These are phyloP conservation scores for Pandemis corylana DNA, from an alignment of 2,888 invertebrate species.

Conservation along the genomic window DNA sequence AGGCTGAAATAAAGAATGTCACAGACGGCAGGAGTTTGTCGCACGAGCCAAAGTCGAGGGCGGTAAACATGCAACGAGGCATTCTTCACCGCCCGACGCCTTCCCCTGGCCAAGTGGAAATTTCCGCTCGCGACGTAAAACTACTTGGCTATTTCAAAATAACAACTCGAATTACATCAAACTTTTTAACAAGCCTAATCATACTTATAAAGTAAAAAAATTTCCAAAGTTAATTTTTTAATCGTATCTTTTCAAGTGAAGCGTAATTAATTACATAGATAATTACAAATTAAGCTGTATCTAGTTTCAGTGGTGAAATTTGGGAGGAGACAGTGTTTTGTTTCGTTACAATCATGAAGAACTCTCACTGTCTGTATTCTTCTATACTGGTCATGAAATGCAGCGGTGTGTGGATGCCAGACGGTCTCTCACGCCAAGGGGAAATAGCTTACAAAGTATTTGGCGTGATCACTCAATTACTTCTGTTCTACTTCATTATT, in stretches of 20 bases:
- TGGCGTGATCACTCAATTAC: slow-evolving; percentile 25
- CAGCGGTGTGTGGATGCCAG: slow-evolving; percentile 43
- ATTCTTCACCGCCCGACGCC: too few relatives aligned
- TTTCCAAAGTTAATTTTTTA: neutral
- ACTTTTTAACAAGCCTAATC: neutral
- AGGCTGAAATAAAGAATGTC: too few relatives aligned
- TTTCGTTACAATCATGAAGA: slow-evolving; percentile 29
- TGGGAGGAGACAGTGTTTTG: too few relatives aligned
- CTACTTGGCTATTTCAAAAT: neutral
- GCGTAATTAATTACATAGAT: neutral
- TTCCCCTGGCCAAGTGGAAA: too few relatives aligned
- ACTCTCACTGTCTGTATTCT: slow-evolving; percentile 40
- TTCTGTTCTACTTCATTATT: slow-evolving; percentile 42
- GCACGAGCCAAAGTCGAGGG: too few relatives aligned
- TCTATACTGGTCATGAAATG: slow-evolving; percentile 43
- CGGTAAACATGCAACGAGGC: too few relatives aligned
- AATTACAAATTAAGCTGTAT: neutral
- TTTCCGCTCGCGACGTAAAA: too few relatives aligned
- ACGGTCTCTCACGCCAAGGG: slow-evolving; percentile 12
- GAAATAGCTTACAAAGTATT: slow-evolving; percentile 34
- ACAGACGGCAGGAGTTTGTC: too few relatives aligned
- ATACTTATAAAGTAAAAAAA: neutral
- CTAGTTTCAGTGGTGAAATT: neutral
- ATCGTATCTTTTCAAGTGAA: neutral
- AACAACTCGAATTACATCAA: neutral